Conservation (phyloP, 2,797 vertebrate species). For the Sarcoramphus papa region DNA sequence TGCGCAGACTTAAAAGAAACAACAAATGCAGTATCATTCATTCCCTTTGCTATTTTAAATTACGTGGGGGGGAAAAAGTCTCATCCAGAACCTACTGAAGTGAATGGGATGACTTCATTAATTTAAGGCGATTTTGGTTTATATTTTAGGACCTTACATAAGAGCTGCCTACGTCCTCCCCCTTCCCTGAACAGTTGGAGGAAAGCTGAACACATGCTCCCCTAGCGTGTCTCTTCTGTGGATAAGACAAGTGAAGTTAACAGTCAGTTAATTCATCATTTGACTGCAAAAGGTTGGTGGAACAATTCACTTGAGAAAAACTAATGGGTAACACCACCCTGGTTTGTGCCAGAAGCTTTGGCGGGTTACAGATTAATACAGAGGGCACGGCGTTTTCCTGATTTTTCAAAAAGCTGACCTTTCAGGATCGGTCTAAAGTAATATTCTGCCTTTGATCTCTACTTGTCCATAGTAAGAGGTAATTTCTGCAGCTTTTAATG, state of each 20-base stretch:
- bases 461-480: not conserved
- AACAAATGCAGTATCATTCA: not conserved
- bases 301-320: not conserved
- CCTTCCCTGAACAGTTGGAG: not conserved
- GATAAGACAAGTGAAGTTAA: not conserved
- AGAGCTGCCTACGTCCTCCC: not conserved
- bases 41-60: not conserved
- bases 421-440: not conserved
- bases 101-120: not conserved
- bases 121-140: not conserved
- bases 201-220: not conserved
- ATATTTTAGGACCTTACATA: not conserved
- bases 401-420: not conserved
- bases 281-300: not conserved
- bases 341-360: not conserved
- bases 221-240: not conserved
- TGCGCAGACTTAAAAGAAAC: not conserved
- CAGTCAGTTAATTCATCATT: not conserved
- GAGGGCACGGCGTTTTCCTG: not conserved
- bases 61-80: not conserved
- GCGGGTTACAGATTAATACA: not conserved
- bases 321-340: fast-evolving
- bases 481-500: not conserved
- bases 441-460: not conserved
- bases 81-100: not conserved